A percentile compares a stretch with the other conserved stretches of the same genome.
These are phyloP conservation scores for Parnassius smintheus DNA, from an alignment of 2,888 invertebrate genomes.

Conservation along the genomic window DNA sequence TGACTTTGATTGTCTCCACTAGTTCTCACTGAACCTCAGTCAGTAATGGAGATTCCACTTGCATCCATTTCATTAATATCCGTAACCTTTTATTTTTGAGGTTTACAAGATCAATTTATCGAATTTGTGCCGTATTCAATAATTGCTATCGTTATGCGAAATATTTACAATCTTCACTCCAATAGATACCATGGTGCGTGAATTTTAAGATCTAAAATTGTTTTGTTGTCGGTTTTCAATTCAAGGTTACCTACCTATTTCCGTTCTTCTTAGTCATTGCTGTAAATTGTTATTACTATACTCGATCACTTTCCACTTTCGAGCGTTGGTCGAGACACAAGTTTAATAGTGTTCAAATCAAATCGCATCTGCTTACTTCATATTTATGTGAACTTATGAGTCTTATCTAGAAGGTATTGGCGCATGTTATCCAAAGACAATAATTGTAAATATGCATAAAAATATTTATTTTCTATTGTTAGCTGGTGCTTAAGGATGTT, in stretches of 20 bases:
- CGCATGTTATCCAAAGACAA: too few species aligned
- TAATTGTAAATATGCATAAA: too few species aligned
- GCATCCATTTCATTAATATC: not conserved
- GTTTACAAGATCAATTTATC: not conserved
- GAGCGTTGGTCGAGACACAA: constrained; percentile 9
- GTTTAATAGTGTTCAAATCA: not conserved
- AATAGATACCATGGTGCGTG: not conserved
- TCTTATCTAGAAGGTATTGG: too few species aligned
- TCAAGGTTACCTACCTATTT: constrained; percentile 27
- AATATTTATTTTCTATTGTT: too few species aligned
- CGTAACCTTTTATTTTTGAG: not conserved
- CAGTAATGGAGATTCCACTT: not conserved
- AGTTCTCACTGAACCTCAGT: too few species aligned
- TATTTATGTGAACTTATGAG: too few species aligned
- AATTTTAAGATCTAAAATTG: constrained; percentile 7
- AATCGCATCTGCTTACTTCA: too few species aligned
- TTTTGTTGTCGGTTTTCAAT: not conserved
- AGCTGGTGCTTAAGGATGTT: too few species aligned
- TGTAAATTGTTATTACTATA: constrained; percentile 35
- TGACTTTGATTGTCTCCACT: too few species aligned
- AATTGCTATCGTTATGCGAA: not conserved
- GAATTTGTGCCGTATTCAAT: constrained; percentile 9
- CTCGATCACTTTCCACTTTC: constrained; percentile 35
- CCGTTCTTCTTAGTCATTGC: constrained; percentile 37
- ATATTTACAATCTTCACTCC: not conserved